phyloP scores from a whole-genome alignment of 2,113 vertebrate species.

The Gasterosteus nipponicus region DNA sequence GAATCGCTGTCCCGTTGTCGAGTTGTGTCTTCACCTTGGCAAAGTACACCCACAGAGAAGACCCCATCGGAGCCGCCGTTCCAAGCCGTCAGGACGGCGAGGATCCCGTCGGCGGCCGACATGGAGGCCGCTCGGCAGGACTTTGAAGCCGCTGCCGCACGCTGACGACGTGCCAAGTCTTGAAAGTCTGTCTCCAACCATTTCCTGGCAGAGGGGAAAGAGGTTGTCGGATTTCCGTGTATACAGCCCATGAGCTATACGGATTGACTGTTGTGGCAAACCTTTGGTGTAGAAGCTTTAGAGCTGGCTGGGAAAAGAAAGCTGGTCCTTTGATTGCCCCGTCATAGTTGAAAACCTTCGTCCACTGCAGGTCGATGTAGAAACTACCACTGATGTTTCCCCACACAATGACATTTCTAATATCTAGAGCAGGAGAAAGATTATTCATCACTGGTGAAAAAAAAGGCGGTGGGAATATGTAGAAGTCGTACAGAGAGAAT shows the following conservation, averaged over 20 bases:
- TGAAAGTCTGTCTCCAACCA: slow-evolving; percentile 85
- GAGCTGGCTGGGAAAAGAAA: slow-evolving; percentile 77
- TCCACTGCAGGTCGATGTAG: slow-evolving; percentile 88
- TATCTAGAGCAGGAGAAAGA: slow-evolving; percentile 75
- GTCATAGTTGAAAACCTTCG: slow-evolving; percentile 83
- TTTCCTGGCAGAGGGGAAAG: slow-evolving; percentile 70
- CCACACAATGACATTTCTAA: slow-evolving; percentile 91
- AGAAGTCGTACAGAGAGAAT: slow-evolving; percentile 56
- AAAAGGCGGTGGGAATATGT: neutral
- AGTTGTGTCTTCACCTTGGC: slow-evolving; percentile 78
- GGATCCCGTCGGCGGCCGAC: slow-evolving; percentile 80
- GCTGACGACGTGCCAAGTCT: slow-evolving; percentile 53
- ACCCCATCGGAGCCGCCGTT: slow-evolving; percentile 79
- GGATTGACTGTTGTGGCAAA: slow-evolving; percentile 49
- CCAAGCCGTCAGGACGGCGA: slow-evolving; percentile 86
- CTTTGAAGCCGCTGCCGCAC: slow-evolving; percentile 54
- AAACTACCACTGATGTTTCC: slow-evolving; percentile 88
- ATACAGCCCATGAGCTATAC: too few species aligned
- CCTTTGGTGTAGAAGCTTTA: slow-evolving; percentile 85
- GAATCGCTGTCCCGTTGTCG: neutral
- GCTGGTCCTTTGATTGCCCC: slow-evolving; percentile 86
- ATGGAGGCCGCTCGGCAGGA: slow-evolving; percentile 64
- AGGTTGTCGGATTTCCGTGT: neutral
- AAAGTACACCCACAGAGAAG: slow-evolving; percentile 86
- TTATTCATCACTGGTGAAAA: fast-evolving